Evolutionary conservation across 2,797 vertebrate genomes (phyloP).

Genomic region (Enteromius anoplus): DNA sequence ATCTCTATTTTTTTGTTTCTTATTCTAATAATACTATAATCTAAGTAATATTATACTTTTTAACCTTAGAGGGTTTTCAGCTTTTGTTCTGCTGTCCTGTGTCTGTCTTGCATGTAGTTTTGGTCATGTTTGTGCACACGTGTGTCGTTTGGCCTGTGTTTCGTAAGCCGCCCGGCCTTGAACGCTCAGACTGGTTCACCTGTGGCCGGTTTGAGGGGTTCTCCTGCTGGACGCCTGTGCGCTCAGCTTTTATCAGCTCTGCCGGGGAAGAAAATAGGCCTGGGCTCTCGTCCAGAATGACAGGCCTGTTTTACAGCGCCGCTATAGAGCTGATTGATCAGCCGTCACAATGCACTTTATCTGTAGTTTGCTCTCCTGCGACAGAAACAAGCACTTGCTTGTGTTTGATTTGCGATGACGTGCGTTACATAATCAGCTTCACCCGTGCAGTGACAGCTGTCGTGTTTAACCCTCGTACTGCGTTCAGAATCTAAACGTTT

Average conservation of each 20-base stretch:
- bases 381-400: not conserved
- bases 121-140: not conserved
- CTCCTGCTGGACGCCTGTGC: not conserved
- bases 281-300: constrained; percentile 31
- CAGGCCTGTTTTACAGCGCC: constrained; percentile 24
- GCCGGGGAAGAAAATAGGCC: constrained; percentile 35
- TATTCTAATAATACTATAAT: too few species aligned
- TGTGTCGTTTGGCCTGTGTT: not conserved
- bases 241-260: constrained; percentile 48
- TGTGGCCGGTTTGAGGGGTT: constrained; percentile 41
- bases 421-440: not conserved
- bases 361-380: not conserved
- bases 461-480: not conserved
- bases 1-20: not conserved
- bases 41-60: too few species aligned
- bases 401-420: constrained; percentile 1
- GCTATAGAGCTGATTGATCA: not conserved
- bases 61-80: not conserved
- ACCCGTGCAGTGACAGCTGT: not conserved
- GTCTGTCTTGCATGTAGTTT: not conserved
- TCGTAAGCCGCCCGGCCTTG: constrained; percentile 12
- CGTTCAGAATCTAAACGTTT: not conserved
- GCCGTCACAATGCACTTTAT: not conserved
- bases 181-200: constrained; percentile 8
- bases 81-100: not conserved